Conservation (phyloP, 2,113 vertebrate species). For the Rattus rattus region DNA sequence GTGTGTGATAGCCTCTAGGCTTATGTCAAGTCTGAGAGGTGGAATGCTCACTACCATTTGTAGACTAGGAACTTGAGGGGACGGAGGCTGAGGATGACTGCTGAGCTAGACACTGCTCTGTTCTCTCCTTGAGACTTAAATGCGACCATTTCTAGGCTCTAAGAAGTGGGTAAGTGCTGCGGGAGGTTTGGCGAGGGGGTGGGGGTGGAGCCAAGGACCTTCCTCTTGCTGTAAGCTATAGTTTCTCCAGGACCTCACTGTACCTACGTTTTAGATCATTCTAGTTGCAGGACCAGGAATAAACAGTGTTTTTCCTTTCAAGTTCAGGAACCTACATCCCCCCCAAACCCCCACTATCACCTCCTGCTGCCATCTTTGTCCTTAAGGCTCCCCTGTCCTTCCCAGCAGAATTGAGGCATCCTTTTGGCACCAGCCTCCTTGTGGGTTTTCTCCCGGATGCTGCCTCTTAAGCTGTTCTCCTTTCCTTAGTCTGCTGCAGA, state of each 20-base stretch:
- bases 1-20: rapidly evolving
- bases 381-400: not conserved
- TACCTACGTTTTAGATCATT: not conserved
- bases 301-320: too few species aligned
- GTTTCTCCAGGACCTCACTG: not conserved
- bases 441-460: not conserved
- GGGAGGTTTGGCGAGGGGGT: not conserved
- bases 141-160: not conserved
- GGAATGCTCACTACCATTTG: rapidly evolving
- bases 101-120: not conserved
- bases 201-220: not conserved
- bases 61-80: not conserved
- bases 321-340: not conserved
- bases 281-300: not conserved
- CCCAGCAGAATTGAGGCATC: not conserved
- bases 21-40: not conserved
- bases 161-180: not conserved
- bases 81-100: rapidly evolving
- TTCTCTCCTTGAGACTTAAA: not conserved
- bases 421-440: not conserved
- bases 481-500: not conserved
- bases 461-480: not conserved
- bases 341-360: not conserved
- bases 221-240: not conserved
- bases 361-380: not conserved